Conservation (phyloP, 2,888 invertebrate species). For the Tachina fera region DNA sequence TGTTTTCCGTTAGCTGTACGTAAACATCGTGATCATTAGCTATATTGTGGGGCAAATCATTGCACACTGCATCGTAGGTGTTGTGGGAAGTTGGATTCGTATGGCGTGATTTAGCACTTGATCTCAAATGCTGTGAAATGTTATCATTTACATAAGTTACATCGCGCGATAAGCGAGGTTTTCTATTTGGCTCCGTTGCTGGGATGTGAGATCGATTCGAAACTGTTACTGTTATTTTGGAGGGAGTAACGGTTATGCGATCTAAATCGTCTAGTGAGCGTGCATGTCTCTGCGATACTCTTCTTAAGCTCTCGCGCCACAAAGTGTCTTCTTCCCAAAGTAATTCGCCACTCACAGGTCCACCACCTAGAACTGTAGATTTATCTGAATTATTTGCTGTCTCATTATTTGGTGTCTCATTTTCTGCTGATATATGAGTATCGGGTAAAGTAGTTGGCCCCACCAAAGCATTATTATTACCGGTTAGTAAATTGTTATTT, state of each 20-base stretch:
- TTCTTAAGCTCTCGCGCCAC: constrained; percentile 91
- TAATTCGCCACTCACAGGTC: constrained; percentile 85
- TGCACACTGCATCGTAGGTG: constrained; percentile 60
- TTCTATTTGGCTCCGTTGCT: constrained; percentile 2
- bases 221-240: constrained; percentile 26
- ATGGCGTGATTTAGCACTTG: constrained; percentile 73
- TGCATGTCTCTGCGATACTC: constrained; percentile 91
- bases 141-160: constrained; percentile 92
- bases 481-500: constrained; percentile 75
- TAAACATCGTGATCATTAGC: constrained; percentile 79
- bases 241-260: constrained; percentile 79
- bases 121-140: constrained; percentile 83
- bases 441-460: constrained; percentile 30
- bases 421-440: constrained; percentile 15
- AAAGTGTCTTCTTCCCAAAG: constrained; percentile 92
- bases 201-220: background rate
- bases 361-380: constrained; percentile 79
- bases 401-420: constrained; percentile 32
- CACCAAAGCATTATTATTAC: constrained; percentile 55
- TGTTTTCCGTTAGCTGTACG: constrained; percentile 77
- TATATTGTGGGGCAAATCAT: constrained; percentile 26
- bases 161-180: constrained; percentile 85
- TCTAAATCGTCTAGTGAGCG: constrained; percentile 93
- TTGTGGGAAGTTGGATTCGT: background rate
- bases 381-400: constrained; percentile 70